Conservation (phyloP, 2,888 invertebrate species). For the Mythimna vitellina region DNA sequence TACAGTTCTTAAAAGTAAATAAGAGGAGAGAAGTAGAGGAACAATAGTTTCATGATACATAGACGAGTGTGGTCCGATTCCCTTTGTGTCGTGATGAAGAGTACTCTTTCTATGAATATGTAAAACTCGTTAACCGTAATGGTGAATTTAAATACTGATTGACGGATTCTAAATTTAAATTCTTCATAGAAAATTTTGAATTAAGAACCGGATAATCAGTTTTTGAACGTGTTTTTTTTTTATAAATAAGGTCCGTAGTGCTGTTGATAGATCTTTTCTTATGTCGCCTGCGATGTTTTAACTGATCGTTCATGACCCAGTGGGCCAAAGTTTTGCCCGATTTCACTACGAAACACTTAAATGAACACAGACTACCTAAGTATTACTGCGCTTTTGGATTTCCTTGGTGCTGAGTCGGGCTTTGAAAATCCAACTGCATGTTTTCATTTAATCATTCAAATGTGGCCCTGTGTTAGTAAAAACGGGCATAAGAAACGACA, state of each 20-base stretch:
- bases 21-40: slow-evolving; percentile 49
- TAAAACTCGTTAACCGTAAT: too few relatives aligned
- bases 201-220: too few relatives aligned
- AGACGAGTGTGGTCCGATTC: slow-evolving; percentile 16
- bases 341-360: not conserved
- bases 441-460: not conserved
- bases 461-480: not conserved
- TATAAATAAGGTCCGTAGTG: not conserved
- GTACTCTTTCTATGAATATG: too few relatives aligned
- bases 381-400: not conserved
- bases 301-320: not conserved
- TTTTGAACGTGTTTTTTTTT: too few relatives aligned
- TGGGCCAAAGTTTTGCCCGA: not conserved
- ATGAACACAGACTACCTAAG: not conserved
- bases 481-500: not conserved
- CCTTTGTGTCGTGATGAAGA: not conserved
- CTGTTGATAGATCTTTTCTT: not conserved
- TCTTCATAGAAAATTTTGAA: too few relatives aligned
- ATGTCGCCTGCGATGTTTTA: not conserved
- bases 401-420: not conserved
- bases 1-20: slow-evolving; percentile 37
- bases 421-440: not conserved
- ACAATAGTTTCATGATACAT: slow-evolving; percentile 51
- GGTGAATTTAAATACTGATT: too few relatives aligned
- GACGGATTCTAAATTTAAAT: too few relatives aligned